phyloP scores from a whole-genome alignment of 2,113 vertebrate species.

The Saguinus imperator region DNA sequence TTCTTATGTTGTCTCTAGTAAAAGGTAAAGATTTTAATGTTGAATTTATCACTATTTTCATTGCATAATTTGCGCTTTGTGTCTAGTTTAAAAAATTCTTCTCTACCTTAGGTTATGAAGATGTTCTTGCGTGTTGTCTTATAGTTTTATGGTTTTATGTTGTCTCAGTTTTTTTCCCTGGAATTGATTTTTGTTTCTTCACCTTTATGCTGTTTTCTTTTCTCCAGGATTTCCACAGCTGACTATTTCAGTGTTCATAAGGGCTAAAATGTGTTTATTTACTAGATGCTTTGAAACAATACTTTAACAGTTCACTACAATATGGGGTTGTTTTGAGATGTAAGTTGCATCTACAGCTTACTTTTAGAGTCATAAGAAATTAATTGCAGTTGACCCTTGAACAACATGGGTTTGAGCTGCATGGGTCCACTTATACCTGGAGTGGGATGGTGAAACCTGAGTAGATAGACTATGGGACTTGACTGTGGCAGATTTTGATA shows the following conservation, averaged over 20 bases:
- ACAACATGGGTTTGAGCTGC: background rate
- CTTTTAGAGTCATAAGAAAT: background rate
- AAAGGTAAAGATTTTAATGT: constrained; percentile 8
- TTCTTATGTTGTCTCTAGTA: constrained; percentile 17
- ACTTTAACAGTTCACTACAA: background rate
- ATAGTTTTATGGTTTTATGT: background rate
- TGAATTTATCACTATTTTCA: constrained; percentile 4
- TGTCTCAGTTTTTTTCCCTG: background rate
- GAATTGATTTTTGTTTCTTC: constrained; percentile 19
- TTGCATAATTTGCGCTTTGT: background rate
- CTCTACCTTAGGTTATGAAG: background rate
- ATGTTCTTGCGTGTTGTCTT: background rate
- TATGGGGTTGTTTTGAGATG: too few relatives aligned
- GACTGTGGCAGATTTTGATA: background rate
- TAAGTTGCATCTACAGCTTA: background rate
- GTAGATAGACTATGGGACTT: background rate
- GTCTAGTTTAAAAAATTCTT: background rate
- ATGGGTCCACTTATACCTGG: background rate
- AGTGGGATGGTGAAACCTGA: background rate
- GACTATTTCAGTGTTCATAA: background rate
- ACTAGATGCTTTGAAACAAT: background rate
- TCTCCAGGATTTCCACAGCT: background rate
- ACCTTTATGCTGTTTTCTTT: background rate
- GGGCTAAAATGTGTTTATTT: constrained; percentile 7
- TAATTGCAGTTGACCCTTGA: background rate